These are phyloP conservation scores for Eolophus roseicapilla DNA, from an alignment of 2,113 vertebrate species.

Conservation along the genomic window DNA sequence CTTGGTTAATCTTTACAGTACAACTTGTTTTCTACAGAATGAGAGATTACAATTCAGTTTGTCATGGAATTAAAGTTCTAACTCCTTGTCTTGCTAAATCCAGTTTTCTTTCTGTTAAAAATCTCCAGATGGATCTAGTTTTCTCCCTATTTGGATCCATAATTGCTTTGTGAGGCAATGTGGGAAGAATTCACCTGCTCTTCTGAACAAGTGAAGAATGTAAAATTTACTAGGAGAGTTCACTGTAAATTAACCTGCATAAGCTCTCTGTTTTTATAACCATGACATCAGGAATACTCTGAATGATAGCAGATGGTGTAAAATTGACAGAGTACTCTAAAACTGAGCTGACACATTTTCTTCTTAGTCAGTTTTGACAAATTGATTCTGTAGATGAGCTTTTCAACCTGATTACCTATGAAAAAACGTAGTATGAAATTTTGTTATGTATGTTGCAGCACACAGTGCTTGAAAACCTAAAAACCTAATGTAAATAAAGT, in stretches of 20 bases:
- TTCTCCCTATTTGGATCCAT: neutral
- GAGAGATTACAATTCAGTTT: neutral
- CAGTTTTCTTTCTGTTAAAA: neutral
- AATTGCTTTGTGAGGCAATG: constrained; percentile 11
- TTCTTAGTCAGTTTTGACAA: constrained; percentile 40
- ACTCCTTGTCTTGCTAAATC: neutral
- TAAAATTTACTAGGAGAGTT: constrained; percentile 10
- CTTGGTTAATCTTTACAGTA: constrained; percentile 69
- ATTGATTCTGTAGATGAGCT: constrained; percentile 13
- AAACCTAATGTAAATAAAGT: constrained; percentile 58
- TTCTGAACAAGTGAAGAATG: neutral
- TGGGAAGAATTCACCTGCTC: neutral
- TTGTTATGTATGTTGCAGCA: constrained; percentile 33
- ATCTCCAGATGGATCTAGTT: neutral
- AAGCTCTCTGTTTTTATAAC: constrained; percentile 29
- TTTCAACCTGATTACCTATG: constrained; percentile 29
- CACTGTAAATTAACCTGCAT: constrained; percentile 32
- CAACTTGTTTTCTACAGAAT: constrained; percentile 30
- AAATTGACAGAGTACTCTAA: constrained; percentile 8
- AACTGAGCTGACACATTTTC: neutral
- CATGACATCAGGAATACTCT: constrained; percentile 1
- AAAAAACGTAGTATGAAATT: constrained; percentile 42
- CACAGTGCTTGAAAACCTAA: constrained; percentile 16
- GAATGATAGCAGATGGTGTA: neutral
- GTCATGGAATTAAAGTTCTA: neutral